Conservation (phyloP, 2,113 vertebrate genomes). For the Herpetotheres cachinnans region DNA sequence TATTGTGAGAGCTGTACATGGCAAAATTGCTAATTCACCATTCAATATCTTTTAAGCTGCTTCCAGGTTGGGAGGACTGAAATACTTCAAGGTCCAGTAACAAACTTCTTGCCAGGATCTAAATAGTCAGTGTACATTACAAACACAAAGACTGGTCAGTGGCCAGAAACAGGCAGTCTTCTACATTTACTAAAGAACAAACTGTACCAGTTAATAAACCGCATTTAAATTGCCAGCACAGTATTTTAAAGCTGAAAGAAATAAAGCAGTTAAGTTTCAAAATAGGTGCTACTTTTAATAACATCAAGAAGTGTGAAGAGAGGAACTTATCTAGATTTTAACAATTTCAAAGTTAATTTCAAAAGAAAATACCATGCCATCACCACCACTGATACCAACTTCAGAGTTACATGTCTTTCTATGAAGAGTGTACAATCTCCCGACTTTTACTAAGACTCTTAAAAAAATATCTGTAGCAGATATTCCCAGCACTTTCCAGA, state of each 20-base stretch:
- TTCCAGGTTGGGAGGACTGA: not conserved
- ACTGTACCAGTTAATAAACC: not conserved
- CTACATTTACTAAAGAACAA: constrained; percentile 3
- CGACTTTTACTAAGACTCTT: not conserved
- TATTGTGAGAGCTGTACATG: not conserved
- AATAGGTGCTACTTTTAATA: not conserved
- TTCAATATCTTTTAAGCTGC: constrained; percentile 29
- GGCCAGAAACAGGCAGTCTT: not conserved
- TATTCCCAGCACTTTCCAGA: not conserved
- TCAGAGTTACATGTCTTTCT: not conserved
- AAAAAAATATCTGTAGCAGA: not conserved
- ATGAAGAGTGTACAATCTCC: not conserved
- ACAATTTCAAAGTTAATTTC: not conserved
- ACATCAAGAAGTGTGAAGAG: not conserved
- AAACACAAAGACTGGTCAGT: not conserved
- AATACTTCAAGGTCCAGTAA: not conserved
- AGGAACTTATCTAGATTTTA: not conserved
- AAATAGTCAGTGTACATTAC: not conserved
- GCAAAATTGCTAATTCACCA: constrained; percentile 31
- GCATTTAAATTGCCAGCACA: not conserved
- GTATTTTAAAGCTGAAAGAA: not conserved
- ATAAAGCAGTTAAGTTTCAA: not conserved
- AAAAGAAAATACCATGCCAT: not conserved
- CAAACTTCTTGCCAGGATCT: not conserved
- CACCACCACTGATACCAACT: not conserved